Base-by-base conservation (phyloP, 2,888 invertebrate species). In the Ametastegia equiseti region DNA sequence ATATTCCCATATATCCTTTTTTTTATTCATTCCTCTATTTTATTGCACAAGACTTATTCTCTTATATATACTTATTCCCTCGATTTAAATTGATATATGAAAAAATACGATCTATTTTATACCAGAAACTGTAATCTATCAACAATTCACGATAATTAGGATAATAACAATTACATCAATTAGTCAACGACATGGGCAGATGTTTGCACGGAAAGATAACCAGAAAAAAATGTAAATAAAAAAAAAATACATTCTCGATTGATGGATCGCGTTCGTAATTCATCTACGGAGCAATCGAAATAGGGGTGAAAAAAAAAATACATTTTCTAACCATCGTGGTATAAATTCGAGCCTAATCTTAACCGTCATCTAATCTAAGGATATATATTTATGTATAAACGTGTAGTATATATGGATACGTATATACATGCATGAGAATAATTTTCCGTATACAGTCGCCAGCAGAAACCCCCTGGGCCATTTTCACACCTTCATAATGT, bases 331-430 rank as follows among this genome's bases (percentile, higher is more conserved):
- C n/a, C 11, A 11, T 54, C 11, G 23, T 11, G 54, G 54, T 54
- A 71, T 71, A 47, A 71, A 71, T 47, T n/a, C n/a, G 42, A 69
- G 71, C 27, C 30, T 13, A 23, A 71, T 45, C 45, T 42, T 71
- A 71, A 71, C 71, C 47, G 47, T 71, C 47, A 45, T 71, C 71
- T 71, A 71, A 71, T 71, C 45, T 47, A 30, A 71, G 36, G 36
- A 67, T 39, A 67, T n/a, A 54, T 19, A n/a, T 54, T 15, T 42
- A 42, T 1, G 67, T 39, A 33, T 67, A 39, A 67, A 67, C 5
- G 42, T 42, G 9, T 42, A 6, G 9, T 42, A 5, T 42, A 42
- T 42, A 42, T 42, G n/a, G 5, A 42, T 42, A 42, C 9, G 9
- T 42, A 42, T 42, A 42, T 42, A 42, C 42, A n/a, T n/a, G n/a